Evolutionary conservation across 2,888 invertebrate genomes (phyloP).

Genomic region (Agrilus cyanescens): DNA sequence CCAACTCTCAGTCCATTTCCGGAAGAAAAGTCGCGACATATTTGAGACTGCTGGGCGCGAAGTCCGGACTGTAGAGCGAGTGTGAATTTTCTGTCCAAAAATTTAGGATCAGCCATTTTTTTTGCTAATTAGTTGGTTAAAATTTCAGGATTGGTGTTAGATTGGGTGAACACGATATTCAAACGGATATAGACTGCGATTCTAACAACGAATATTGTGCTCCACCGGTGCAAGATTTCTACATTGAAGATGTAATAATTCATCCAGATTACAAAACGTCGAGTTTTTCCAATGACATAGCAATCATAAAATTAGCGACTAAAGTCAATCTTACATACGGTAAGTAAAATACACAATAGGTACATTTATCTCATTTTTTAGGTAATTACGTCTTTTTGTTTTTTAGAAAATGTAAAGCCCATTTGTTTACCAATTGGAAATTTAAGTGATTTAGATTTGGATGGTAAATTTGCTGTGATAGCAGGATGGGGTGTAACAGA

Average conservation of each 20-base stretch:
- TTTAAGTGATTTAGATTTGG: slow-evolving; percentile 30
- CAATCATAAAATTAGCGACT: slow-evolving; percentile 37
- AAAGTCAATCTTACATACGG: slow-evolving; percentile 30
- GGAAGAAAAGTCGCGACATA: too few relatives aligned
- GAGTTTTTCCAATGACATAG: slow-evolving; percentile 41
- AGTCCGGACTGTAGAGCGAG: too few relatives aligned
- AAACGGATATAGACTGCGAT: slow-evolving; percentile 36
- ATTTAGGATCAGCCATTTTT: too few relatives aligned
- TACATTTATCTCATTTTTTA: not conserved
- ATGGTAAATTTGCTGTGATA: slow-evolving; percentile 44
- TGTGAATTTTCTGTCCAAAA: too few relatives aligned
- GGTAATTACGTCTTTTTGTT: slow-evolving; percentile 8
- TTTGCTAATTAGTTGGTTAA: not conserved
- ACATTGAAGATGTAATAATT: slow-evolving; percentile 36
- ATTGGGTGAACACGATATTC: slow-evolving; percentile 49
- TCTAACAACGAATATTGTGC: slow-evolving; percentile 23
- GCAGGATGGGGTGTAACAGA: slow-evolving; percentile 66
- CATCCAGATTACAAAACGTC: slow-evolving; percentile 42
- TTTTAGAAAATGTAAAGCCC: slow-evolving; percentile 33
- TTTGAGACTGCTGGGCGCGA: too few relatives aligned
- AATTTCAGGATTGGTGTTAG: slow-evolving; percentile 43
- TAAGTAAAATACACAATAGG: not conserved
- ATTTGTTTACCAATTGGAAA: slow-evolving; percentile 36
- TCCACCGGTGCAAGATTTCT: slow-evolving; percentile 40
- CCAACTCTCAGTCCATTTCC: too few relatives aligned